Evolutionary conservation across 2,888 invertebrate genomes (phyloP).

Genomic region (Aporophyla nigra): DNA sequence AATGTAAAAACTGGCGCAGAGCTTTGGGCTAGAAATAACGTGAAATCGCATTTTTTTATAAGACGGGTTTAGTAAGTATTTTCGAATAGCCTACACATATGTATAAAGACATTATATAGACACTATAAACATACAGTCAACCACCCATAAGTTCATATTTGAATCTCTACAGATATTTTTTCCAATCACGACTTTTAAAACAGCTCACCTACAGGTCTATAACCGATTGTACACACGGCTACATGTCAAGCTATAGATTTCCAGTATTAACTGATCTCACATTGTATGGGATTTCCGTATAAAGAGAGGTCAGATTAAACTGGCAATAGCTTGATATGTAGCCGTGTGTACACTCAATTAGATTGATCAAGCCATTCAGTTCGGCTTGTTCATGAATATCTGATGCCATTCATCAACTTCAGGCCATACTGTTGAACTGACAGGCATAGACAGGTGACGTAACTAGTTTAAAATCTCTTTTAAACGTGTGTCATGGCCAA

Average conservation of each 20-base stretch:
- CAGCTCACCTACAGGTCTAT: constrained; percentile 2
- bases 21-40: too few relatives aligned
- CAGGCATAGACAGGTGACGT: constrained; percentile 39
- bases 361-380: constrained; percentile 47
- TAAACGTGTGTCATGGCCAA: constrained; percentile 20
- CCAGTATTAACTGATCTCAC: too few relatives aligned
- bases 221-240: constrained; percentile 21
- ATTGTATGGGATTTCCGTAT: too few relatives aligned
- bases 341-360: constrained; percentile 36
- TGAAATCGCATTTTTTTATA: too few relatives aligned
- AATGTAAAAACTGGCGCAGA: too few relatives aligned
- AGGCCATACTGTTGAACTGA: constrained; percentile 31
- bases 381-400: constrained; percentile 37
- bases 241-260: too few relatives aligned
- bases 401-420: constrained; percentile 54
- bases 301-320: too few relatives aligned
- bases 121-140: constrained; percentile 15
- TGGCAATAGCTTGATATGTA: too few relatives aligned
- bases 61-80: too few relatives aligned
- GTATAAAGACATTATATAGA: neutral
- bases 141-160: neutral
- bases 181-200: constrained; percentile 33
- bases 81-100: too few relatives aligned
- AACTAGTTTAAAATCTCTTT: constrained; percentile 48
- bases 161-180: constrained; percentile 26